These are phyloP conservation scores for Pardosa pseudoannulata DNA, from an alignment of 2,888 invertebrate species.

Conservation along the genomic window DNA sequence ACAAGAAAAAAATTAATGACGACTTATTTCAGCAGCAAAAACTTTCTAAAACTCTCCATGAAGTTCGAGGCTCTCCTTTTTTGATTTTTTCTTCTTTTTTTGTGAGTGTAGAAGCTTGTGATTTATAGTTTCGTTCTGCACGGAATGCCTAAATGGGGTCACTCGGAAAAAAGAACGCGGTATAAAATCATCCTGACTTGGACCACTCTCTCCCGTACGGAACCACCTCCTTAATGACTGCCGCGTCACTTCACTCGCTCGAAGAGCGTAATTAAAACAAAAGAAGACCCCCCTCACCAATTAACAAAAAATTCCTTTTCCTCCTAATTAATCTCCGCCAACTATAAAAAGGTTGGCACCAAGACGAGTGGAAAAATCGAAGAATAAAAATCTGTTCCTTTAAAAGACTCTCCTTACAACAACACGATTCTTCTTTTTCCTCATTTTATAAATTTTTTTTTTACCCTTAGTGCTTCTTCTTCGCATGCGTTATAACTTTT, in stretches of 20 bases:
- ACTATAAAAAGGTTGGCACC: constrained; percentile 35
- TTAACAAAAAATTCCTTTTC: constrained; percentile 6
- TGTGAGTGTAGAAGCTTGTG: neutral
- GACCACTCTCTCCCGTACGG: neutral
- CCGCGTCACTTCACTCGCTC: constrained; percentile 63
- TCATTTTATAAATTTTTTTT: constrained; percentile 35
- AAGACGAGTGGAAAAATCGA: constrained; percentile 45
- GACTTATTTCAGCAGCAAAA: neutral
- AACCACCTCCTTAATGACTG: constrained; percentile 48
- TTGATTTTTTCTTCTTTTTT: too few relatives aligned
- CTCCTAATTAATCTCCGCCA: constrained; percentile 40
- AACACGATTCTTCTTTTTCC: constrained; percentile 42
- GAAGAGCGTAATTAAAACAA: constrained; percentile 68
- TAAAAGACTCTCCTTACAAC: constrained; percentile 34
- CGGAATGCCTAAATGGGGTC: neutral
- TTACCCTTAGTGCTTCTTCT: constrained; percentile 1
- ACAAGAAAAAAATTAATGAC: too few relatives aligned
- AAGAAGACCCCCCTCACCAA: constrained; percentile 30
- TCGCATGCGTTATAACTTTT: constrained; percentile 1
- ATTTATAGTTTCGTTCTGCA: constrained; percentile 3
- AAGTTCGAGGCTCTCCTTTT: too few relatives aligned
- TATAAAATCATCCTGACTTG: neutral
- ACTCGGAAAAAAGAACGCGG: neutral
- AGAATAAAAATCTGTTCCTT: constrained; percentile 48
- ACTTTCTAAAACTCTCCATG: too few relatives aligned